Conservation (phyloP, 2,113 vertebrate species). For the Sylvilagus bachmani region DNA sequence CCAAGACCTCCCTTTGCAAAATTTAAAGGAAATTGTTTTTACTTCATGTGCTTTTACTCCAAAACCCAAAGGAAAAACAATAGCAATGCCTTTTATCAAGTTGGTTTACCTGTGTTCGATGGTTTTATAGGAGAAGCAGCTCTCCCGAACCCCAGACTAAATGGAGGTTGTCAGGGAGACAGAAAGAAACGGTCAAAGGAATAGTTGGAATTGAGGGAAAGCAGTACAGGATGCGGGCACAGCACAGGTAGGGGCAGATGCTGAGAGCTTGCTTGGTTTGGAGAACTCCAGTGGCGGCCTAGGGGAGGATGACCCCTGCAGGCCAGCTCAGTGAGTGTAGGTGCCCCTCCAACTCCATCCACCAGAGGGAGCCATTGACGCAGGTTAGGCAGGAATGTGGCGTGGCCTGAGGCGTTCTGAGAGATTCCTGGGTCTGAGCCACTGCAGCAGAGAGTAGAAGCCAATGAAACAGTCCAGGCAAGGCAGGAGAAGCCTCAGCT, state of each 20-base stretch:
- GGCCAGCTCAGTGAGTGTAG: neutral
- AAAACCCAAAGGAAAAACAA: neutral
- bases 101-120: neutral
- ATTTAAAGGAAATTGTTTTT: neutral
- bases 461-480: neutral
- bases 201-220: neutral
- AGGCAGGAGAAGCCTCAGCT: neutral
- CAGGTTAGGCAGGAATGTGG: neutral
- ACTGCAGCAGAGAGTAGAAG: no score
- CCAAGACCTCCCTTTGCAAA: neutral
- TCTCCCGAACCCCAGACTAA: neutral
- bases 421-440: neutral
- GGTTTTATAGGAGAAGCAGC: neutral
- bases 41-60: neutral
- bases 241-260: neutral
- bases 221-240: neutral
- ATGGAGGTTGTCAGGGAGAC: neutral
- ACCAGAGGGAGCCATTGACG: conserved; percentile 28
- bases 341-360: neutral
- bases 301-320: neutral
- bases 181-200: conserved; percentile 1
- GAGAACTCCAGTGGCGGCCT: neutral
- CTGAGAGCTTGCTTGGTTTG: neutral
- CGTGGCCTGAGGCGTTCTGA: neutral
- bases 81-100: neutral